Base-by-base conservation (phyloP, 2,888 invertebrate species). In the Didymodactylos carnosus region DNA sequence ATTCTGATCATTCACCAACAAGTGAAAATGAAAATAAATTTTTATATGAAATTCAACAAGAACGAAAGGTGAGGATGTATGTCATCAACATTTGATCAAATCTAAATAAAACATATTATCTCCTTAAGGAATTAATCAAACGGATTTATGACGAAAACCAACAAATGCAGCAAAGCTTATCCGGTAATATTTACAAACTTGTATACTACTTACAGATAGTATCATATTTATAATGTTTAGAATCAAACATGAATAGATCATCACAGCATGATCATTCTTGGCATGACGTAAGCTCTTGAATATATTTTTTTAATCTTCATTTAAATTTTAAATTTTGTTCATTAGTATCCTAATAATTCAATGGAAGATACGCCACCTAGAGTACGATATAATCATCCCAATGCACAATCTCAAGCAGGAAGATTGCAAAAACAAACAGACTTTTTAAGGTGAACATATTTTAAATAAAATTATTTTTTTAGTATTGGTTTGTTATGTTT, bases 391-490 rank as follows among this genome's bases (percentile, higher is more conserved):
- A 35, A 13, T 19, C 11, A 19, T 35, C 81, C 81, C 0, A 80
- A 80, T 72, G 80, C 79, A 53, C 78, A 80, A 41, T 79, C 79
- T 39, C 81, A 82, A 76, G 79, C 80, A 23, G 75, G 81, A 77
- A 77, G 82, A 62, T 78, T 82, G 2, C 82, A 83, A 77, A 78
- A 80, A 46, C 80, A 82, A 76, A 80, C 81, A 39, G 82, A 82
- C 76, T 81, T 81, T 76, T 78, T 82, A 43, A 82, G 80, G 81
- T 82, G 77, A n/a, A n/a, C n/a, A n/a, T n/a, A n/a, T n/a, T n/a
- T n/a, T n/a, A n/a, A n/a, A n/a, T n/a, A n/a, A n/a, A n/a, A n/a
- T n/a, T n/a, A n/a, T n/a, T n/a, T n/a, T n/a, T n/a, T n/a, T n/a
- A n/a, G n/a, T n/a, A n/a, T n/a, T n/a, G n/a, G n/a, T n/a, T n/a